A percentile compares a stretch with the other conserved stretches of the same genome.
phyloP scores from a whole-genome alignment of 2,797 vertebrate species.

The Danio kyathit region DNA sequence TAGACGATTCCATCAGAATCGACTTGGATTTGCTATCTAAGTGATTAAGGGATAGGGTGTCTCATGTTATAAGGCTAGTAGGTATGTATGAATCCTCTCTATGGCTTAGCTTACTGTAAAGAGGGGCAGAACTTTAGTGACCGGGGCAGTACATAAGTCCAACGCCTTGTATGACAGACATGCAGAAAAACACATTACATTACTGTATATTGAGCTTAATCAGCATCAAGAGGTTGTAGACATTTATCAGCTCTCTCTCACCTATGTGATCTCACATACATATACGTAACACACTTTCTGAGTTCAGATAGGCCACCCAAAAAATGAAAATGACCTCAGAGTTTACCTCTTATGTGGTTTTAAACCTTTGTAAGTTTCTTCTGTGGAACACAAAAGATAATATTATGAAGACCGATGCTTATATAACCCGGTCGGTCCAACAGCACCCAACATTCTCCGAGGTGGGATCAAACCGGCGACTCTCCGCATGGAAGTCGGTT shows the following conservation, averaged over 20 bases:
- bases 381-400: too few relatives aligned
- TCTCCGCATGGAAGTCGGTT: too few relatives aligned
- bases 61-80: constrained; percentile 54
- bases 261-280: not conserved
- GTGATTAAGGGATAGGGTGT: constrained; percentile 45
- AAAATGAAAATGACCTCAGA: too few relatives aligned
- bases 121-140: constrained; percentile 14
- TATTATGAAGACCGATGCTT: too few relatives aligned
- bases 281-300: not conserved
- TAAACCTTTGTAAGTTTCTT: too few relatives aligned
- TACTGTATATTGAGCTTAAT: constrained; percentile 8
- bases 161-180: constrained; percentile 37
- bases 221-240: constrained; percentile 15
- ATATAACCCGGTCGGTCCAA: too few relatives aligned
- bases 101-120: constrained; percentile 48
- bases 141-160: constrained; percentile 24
- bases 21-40: constrained; percentile 41
- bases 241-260: not conserved
- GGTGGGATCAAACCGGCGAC: too few relatives aligned
- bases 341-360: too few relatives aligned
- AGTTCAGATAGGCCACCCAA: too few relatives aligned
- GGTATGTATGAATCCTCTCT: constrained; percentile 39
- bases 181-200: constrained; percentile 35
- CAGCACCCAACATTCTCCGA: too few relatives aligned
- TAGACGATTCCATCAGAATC: constrained; percentile 46